Evolutionary conservation across 2,113 vertebrate genomes (phyloP), one percentile per base, ranked within the genome.

Genomic region (Neogobius melanostomus): DNA sequence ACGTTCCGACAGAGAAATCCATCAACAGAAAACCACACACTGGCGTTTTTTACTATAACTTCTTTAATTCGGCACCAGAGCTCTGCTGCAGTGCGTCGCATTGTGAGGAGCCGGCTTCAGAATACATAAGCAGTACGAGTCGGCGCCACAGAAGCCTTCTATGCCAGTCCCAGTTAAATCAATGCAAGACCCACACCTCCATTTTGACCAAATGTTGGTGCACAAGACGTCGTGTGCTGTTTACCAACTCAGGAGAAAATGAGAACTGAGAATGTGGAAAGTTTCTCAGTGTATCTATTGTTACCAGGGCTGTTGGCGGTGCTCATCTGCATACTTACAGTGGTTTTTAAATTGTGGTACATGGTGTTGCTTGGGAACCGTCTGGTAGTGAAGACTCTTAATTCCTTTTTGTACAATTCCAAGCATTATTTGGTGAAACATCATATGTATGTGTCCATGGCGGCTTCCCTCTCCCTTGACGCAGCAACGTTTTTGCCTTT

Each of bases 71-170:
- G 56, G 80, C 83, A 83, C 66, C 68, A 63, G 69, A 75, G 12
- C 57, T 45, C 76, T 57, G 60, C 61, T 43, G 61, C 77, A 73
- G 75, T 64, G 60, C 17, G 17, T 80, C 16, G 17, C 59, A 53
- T 66, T 77, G 60, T 74, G 47, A 57, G 43, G 0, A 9, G n/a
- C 12, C 67, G 46, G 47, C 57, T 59, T 49, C 65, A 72, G 83
- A 86, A 86, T 86, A 46, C 69, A 79, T 52, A 83, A 84, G 75
- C 63, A 72, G 68, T 14, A 50, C 36, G n/a, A 51, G 43, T 42
- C 59, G 28, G 42, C 11, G 65, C 52, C 66, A 67, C 17, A 3
- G 7, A 66, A 60, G 72, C 45, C 15, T 8, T 69, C 46, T 7
- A 17, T 53, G 52, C 63, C 17, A 4, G 2, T 52, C 5, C 0